Evolutionary conservation across 1,140 invertebrate genomes (phyloP).

Genomic region (Laupala kohalensis): DNA sequence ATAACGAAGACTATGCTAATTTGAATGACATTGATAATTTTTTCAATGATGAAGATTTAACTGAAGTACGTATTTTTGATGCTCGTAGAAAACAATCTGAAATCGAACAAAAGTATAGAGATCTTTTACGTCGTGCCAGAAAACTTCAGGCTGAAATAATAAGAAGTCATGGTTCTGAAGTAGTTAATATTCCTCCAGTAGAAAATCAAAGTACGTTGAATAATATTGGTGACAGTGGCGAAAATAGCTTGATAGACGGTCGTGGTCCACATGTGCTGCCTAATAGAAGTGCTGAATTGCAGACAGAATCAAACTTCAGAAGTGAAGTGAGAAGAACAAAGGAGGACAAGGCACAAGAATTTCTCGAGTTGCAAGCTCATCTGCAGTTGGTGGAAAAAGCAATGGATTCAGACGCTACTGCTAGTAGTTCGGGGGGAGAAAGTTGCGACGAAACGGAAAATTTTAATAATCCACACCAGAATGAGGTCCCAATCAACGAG

Average conservation of each 20-base stretch:
- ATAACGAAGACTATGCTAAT: too few relatives aligned
- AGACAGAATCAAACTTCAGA: not conserved
- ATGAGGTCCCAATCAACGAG: conserved; percentile 61
- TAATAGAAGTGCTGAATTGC: not conserved
- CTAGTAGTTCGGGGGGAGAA: conserved; percentile 86
- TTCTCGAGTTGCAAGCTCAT: conserved; percentile 54
- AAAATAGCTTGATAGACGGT: conserved; percentile 19
- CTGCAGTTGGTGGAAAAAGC: conserved; percentile 53
- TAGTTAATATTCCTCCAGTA: conserved; percentile 57
- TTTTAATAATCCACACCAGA: conserved; percentile 62
- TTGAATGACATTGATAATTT: too few relatives aligned
- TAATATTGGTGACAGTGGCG: conserved; percentile 25
- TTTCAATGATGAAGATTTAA: conserved; percentile 24
- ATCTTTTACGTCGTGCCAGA: conserved; percentile 52
- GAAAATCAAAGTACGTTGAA: conserved; percentile 43
- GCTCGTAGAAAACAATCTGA: conserved; percentile 39
- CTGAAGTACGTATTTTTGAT: conserved; percentile 30
- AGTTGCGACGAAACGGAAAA: conserved; percentile 79
- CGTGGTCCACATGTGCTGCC: conserved; percentile 1
- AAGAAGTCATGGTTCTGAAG: conserved; percentile 58
- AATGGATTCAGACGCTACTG: conserved; percentile 84
- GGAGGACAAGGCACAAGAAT: conserved; percentile 30
- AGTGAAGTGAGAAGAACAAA: too few relatives aligned
- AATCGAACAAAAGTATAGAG: conserved; percentile 50
- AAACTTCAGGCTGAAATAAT: conserved; percentile 59